phyloP scores from a whole-genome alignment of 2,888 invertebrate species.

The Gymnosoma rotundatum region DNA sequence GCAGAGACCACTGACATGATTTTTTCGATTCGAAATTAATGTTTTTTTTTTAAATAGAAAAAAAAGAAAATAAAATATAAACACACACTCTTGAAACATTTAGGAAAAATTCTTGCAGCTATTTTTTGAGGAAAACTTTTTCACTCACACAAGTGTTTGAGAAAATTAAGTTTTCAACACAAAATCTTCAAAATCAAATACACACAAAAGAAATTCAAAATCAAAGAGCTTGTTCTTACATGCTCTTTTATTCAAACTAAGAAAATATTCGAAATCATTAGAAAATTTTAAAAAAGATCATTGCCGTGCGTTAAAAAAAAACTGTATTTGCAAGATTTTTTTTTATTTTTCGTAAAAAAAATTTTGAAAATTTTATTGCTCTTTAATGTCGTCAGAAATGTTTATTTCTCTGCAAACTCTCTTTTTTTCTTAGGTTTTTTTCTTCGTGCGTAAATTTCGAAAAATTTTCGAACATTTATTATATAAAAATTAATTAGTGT shows the following conservation, averaged over 20 bases:
- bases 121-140: constrained; percentile 44
- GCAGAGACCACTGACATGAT: constrained; percentile 82
- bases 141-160: constrained; percentile 33
- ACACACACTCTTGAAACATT: constrained; percentile 21
- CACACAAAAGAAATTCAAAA: constrained; percentile 20
- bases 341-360: constrained; percentile 32
- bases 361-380: constrained; percentile 17
- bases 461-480: constrained; percentile 48
- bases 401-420: neutral
- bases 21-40: constrained; percentile 64
- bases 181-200: neutral
- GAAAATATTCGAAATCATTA: constrained; percentile 21
- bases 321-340: neutral
- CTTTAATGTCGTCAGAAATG: neutral
- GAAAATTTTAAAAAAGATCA: constrained; percentile 21
- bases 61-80: neutral
- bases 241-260: neutral
- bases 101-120: constrained; percentile 27
- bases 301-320: neutral
- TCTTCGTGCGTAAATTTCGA: constrained; percentile 26
- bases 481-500: constrained; percentile 52
- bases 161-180: constrained; percentile 31
- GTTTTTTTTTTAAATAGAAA: constrained; percentile 36
- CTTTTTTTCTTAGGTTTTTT: neutral
- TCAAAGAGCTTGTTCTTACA: neutral